phyloP scores from a whole-genome alignment of 2,888 invertebrate species.

The Polydesmus complanatus region DNA sequence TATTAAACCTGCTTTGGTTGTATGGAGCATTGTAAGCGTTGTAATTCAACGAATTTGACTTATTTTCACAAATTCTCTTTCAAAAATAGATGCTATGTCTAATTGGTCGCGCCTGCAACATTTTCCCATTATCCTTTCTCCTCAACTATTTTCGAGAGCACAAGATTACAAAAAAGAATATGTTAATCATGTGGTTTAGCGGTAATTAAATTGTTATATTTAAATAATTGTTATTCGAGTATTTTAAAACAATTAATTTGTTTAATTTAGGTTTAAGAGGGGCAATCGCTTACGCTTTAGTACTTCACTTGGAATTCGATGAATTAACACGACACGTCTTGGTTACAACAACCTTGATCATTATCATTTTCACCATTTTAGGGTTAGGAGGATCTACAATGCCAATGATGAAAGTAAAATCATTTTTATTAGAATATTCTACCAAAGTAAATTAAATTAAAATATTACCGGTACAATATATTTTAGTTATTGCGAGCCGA shows the following conservation, averaged over 20 bases:
- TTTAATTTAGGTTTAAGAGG: slow-evolving; percentile 59
- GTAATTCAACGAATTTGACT: background rate
- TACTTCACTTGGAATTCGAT: slow-evolving; percentile 84
- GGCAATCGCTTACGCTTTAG: slow-evolving; percentile 94
- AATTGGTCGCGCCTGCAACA: slow-evolving; percentile 87
- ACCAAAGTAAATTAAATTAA: slow-evolving; percentile 4
- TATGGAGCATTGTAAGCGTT: slow-evolving; percentile 67
- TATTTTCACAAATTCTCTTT: background rate
- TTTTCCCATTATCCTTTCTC: slow-evolving; percentile 83
- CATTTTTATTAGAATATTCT: background rate
- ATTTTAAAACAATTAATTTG: background rate
- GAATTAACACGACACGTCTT: slow-evolving; percentile 91
- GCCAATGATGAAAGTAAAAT: slow-evolving; percentile 65
- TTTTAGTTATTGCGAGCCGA: slow-evolving; percentile 58
- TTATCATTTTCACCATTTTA: slow-evolving; percentile 88
- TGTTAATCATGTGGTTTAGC: slow-evolving; percentile 99
- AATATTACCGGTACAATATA: slow-evolving; percentile 1
- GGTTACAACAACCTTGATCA: slow-evolving; percentile 94
- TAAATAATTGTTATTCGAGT: no score
- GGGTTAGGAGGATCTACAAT: slow-evolving; percentile 94
- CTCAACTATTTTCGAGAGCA: slow-evolving; percentile 94
- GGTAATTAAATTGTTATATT: slow-evolving; percentile 39
- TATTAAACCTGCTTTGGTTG: slow-evolving; percentile 67
- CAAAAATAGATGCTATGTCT: slow-evolving; percentile 55
- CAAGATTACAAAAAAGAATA: slow-evolving; percentile 95